These are phyloP conservation scores for Spilarctia lutea DNA, from an alignment of 2,888 invertebrate species.

Conservation along the genomic window DNA sequence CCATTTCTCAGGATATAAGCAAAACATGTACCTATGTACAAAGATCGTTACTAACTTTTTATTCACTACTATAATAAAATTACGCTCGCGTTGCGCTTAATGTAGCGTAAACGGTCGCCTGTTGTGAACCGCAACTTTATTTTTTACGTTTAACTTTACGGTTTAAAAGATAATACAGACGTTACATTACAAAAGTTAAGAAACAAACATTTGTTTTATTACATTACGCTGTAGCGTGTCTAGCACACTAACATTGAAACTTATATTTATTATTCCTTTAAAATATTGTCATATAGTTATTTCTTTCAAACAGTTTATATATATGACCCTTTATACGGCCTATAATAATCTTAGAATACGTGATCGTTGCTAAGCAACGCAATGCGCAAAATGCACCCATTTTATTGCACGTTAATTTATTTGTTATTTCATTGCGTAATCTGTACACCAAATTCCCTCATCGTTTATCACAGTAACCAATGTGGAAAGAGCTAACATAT, in stretches of 20 bases:
- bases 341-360: slow-evolving; percentile 34
- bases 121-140: neutral
- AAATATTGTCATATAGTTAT: too few relatives aligned
- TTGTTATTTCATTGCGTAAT: slow-evolving; percentile 53
- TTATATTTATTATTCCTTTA: too few relatives aligned
- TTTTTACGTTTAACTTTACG: neutral
- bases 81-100: neutral
- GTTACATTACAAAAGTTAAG: neutral
- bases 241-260: too few relatives aligned
- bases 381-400: slow-evolving; percentile 76
- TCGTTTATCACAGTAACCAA: slow-evolving; percentile 4
- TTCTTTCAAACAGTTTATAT: too few relatives aligned
- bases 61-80: neutral
- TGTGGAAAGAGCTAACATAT: neutral
- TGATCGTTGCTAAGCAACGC: slow-evolving; percentile 77
- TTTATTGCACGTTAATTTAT: slow-evolving; percentile 51
- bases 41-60: neutral
- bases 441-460: slow-evolving; percentile 6
- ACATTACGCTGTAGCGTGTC: neutral
- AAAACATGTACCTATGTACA: neutral
- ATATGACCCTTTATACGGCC: slow-evolving; percentile 25
- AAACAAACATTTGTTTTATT: neutral
- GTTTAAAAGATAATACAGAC: neutral
- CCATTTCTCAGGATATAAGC: neutral
- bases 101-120: neutral